Evolutionary conservation across 2,113 vertebrate genomes (phyloP), one percentile per base, ranked within the genome.

Genomic region (Nothobranchius kuhntae): DNA sequence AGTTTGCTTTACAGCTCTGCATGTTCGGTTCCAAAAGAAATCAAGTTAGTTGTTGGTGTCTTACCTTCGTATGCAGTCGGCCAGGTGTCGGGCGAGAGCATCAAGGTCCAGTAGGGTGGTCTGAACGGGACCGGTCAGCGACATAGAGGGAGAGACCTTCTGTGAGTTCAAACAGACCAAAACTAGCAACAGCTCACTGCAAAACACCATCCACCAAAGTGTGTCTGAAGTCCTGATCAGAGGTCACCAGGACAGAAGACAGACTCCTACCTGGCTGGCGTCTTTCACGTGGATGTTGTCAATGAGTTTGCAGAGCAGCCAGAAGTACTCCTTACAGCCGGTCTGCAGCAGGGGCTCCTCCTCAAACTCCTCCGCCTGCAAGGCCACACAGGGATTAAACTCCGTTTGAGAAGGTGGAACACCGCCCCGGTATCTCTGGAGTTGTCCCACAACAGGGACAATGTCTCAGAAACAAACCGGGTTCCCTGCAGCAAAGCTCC

Each of bases 211-310:
- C 53, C 30, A 26, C 11, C 12, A 44, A 13, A 55, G 15, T 15
- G 15, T 13, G 9, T n/a, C 42, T 11, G n/a, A 44, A 35, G 35
- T 17, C 10, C n/a, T 47, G 58, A 51, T 62, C 4, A 5, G 0
- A 7, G 47, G 21, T n/a, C 26, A 13, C 38, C 17, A 10, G 46
- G 10, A 3, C 82, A 62, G 47, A 61, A 80, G 2, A 65, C 12
- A 40, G 4, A 6, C 6, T 48, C 92, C n/a, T 90, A 98, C 96
- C 95, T 99, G 97, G 89, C 95, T 96, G 69, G 98, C 96, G 67
- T 99, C 98, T 88, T 99, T 99, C 53, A 99, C 96, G 9, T 99
- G 98, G 89, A 99, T 99, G 90, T 99, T 99, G 90, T 99, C 97
- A 62, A 98, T 98, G 90, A 99, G 95, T 89, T 99, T 99, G 84